Evolutionary conservation across 2,797 vertebrate species (phyloP).

Genomic region (Phrynocephalus vlangalii): DNA sequence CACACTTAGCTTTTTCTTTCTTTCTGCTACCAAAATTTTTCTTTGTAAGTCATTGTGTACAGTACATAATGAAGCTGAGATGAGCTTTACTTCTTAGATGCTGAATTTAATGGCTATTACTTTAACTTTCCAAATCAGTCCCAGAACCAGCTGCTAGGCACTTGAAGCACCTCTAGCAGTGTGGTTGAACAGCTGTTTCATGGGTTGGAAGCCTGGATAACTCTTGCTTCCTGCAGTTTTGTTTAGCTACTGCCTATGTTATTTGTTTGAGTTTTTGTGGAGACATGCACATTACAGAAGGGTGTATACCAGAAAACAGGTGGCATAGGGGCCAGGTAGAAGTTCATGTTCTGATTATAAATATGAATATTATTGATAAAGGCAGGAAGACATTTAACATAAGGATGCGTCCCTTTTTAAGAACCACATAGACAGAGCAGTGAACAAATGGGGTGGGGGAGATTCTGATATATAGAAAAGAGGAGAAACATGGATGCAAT

Average conservation of each 20-base stretch:
- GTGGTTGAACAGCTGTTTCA: neutral
- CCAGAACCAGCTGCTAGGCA: neutral
- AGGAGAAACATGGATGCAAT: neutral
- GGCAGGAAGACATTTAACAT: neutral
- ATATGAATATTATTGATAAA: neutral
- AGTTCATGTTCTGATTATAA: no score
- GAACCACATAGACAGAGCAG: neutral
- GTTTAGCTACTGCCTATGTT: neutral
- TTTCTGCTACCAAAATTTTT: neutral
- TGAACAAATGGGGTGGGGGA: neutral
- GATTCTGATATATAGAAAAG: neutral
- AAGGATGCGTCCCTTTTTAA: neutral
- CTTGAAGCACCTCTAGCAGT: neutral
- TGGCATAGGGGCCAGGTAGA: neutral
- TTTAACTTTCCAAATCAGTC: neutral
- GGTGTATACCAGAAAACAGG: neutral
- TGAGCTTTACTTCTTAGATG: neutral
- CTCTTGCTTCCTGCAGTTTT: neutral
- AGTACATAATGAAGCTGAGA: neutral
- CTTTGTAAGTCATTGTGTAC: neutral
- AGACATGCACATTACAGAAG: neutral
- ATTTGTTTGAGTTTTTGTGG: neutral
- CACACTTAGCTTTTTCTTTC: no score
- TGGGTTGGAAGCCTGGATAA: neutral
- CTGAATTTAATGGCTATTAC: neutral